Conservation (phyloP, 2,113 vertebrate genomes). For the Onychorhynchus coronatus region DNA sequence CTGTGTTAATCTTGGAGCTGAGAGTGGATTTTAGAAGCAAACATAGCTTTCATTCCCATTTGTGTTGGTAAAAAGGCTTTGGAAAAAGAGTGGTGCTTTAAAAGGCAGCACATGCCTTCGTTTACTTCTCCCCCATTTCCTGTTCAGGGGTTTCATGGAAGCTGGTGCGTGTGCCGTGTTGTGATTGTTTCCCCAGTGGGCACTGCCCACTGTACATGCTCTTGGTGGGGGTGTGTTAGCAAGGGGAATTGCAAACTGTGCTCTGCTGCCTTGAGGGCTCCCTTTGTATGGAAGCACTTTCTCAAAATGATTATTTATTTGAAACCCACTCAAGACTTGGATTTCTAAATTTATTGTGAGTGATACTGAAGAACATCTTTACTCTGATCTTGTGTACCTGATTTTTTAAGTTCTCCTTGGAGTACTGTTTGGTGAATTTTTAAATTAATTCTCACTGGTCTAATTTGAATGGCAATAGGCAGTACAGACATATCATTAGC, state of each 20-base stretch:
- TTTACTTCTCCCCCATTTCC: not conserved
- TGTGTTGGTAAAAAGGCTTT: not conserved
- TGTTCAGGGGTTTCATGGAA: not conserved
- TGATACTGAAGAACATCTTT: conserved; percentile 66
- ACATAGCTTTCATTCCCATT: not conserved
- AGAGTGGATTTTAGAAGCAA: not conserved
- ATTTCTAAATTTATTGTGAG: conserved; percentile 32
- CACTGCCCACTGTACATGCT: conserved; percentile 62
- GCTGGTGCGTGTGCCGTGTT: not conserved
- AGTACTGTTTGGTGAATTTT: not conserved
- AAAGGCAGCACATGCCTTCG: not conserved
- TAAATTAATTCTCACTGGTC: not conserved
- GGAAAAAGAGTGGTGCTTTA: not conserved
- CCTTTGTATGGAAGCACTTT: not conserved
- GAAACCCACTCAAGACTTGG: conserved; percentile 24
- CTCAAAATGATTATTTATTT: conserved; percentile 64
- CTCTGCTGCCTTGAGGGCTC: conserved; percentile 44
- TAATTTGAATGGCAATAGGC: not conserved
- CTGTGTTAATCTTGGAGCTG: not conserved
- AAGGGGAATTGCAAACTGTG: not conserved
- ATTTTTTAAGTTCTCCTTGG: not conserved
- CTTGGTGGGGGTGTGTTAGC: not conserved
- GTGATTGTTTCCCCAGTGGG: conserved; percentile 31
- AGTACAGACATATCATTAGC: not conserved
- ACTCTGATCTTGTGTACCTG: conserved; percentile 5